phyloP scores from a whole-genome alignment of 2,113 vertebrate genomes.

The Ophthalmolycus amberensis region DNA sequence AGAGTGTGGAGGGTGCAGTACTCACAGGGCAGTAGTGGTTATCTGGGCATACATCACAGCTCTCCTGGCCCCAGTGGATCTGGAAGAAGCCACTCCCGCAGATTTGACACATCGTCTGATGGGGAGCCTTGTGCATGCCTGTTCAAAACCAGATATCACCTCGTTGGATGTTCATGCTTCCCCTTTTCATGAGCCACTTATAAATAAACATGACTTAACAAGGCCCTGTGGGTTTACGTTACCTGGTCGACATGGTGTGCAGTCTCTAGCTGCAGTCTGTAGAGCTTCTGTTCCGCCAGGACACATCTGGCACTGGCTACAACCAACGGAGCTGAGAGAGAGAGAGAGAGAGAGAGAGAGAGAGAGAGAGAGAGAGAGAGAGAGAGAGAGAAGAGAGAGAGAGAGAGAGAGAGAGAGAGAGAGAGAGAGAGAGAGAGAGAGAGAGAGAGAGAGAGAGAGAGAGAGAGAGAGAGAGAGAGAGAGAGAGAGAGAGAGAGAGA shows the following conservation, averaged over 20 bases:
- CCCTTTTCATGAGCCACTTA: neutral
- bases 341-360: too few species aligned
- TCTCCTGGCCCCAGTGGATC: conserved; percentile 82
- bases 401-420: neutral
- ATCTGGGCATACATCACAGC: conserved; percentile 87
- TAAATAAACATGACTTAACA: neutral
- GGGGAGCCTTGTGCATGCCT: conserved; percentile 87
- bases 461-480: neutral
- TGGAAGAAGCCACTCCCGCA: conserved; percentile 88
- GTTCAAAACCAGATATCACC: conserved; percentile 48
- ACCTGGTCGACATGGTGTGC: conserved; percentile 86
- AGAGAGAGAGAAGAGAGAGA: neutral
- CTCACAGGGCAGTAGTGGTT: conserved; percentile 92
- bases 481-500: neutral
- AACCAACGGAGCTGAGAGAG: conserved; percentile 81
- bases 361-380: too few species aligned
- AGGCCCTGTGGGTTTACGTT: neutral
- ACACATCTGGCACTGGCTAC: conserved; percentile 81
- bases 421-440: neutral
- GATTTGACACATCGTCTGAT: conserved; percentile 82
- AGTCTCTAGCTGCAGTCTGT: conserved; percentile 72
- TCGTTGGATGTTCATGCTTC: neutral
- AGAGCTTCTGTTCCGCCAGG: conserved; percentile 85
- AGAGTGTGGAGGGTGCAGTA: neutral
- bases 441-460: neutral